These are phyloP conservation scores for Fopius arisanus DNA, from an alignment of 1,140 invertebrate species.

Conservation along the genomic window DNA sequence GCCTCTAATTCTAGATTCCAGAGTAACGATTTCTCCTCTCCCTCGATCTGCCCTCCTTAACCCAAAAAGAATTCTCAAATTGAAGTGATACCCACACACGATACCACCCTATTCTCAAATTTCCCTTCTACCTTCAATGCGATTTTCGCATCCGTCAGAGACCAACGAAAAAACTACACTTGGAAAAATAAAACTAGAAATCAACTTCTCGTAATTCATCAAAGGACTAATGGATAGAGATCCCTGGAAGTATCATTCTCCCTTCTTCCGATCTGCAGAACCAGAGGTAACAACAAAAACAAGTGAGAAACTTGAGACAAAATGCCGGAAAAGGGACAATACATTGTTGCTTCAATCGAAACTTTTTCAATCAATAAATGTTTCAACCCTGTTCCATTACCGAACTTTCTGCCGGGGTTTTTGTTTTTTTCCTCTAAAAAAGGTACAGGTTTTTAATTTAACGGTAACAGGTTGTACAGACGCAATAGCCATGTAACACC, in stretches of 20 bases:
- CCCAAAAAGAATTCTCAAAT: neutral
- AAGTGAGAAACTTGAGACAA: neutral
- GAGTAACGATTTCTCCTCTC: neutral
- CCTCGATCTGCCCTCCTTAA: neutral
- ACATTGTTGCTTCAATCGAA: neutral
- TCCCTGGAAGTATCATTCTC: neutral
- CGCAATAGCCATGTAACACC: neutral
- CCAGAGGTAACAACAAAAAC: neutral
- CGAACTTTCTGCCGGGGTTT: neutral
- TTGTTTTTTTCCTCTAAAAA: neutral
- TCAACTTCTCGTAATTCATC: neutral
- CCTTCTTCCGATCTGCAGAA: neutral
- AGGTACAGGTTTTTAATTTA: neutral
- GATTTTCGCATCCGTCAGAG: neutral
- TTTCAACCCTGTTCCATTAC: neutral
- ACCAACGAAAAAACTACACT: neutral
- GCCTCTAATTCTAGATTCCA: neutral
- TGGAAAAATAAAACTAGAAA: neutral
- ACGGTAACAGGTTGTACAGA: slow-evolving; percentile 5
- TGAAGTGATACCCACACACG: neutral
- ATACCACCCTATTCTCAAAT: neutral
- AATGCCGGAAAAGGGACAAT: neutral
- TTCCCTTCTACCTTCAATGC: neutral
- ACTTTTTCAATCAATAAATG: neutral
- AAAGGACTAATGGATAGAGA: slow-evolving; percentile 13